Base-by-base conservation (phyloP, 2,888 invertebrate genomes). In the Stictocephala bisonia region DNA sequence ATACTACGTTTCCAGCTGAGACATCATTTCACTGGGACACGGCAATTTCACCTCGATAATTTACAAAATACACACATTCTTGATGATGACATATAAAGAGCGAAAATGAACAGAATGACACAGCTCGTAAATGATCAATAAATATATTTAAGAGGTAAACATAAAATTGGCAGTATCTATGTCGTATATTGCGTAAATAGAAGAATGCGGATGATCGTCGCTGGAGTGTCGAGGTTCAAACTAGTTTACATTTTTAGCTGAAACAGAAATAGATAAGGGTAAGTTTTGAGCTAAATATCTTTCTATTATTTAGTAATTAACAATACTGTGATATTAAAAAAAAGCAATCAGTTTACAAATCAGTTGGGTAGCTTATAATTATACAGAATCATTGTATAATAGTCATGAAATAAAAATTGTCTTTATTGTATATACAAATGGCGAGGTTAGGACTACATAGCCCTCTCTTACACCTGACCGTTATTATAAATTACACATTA, bases 111-210 rank as follows among this genome's bases (percentile, higher is more conserved):
- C 50, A 31, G 27, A 51, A 35, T 22, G 26, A 41, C 24, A 51
- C 29, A 50, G 20, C 18, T 27, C 40, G 44, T 56, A 70, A 26
- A 53, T 56, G 41, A 70, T 27, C 53, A 40, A 70, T 70, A 27
- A 53, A 24, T 56, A 70, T 35, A 53, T 41, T 40, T 60, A 18
- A n/a, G 60, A 40, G n/a, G 70, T 56, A 56, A 70, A 70, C 70
- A 41, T 69, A 70, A 70, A 70, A 56, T 53, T 70, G 70, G 70
- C 70, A 70, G 70, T 70, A 70, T 70, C 70, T 70, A 70, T 56
- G 56, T 70, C 56, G 56, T 56, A 70, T 70, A 70, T 70, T 70
- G 70, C 70, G 24, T 53, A 70, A 56, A 70, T 40, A 70, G 41
- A 41, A 69, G 69, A 70, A 27, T 70, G 56, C 53, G 35, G 70